These are phyloP conservation scores for Dorcus parallelipipedus DNA, from an alignment of 2,888 invertebrate species.

Conservation along the genomic window DNA sequence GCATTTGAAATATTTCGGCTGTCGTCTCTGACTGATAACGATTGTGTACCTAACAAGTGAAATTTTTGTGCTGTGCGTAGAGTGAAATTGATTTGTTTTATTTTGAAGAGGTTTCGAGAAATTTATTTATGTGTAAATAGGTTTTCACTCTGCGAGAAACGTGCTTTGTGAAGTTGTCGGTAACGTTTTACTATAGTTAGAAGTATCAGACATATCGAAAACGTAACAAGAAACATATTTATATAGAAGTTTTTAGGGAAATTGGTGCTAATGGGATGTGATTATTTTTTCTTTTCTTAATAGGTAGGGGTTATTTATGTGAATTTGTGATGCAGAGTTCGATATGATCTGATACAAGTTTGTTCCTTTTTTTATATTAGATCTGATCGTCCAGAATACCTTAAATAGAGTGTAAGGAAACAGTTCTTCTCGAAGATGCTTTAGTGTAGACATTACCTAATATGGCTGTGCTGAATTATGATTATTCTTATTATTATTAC, in stretches of 20 bases:
- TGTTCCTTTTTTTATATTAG: constrained; percentile 15
- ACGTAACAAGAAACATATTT: neutral
- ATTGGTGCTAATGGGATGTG: constrained; percentile 16
- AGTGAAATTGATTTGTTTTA: constrained; percentile 12
- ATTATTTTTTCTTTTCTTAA: constrained; percentile 14
- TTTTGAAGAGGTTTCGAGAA: neutral
- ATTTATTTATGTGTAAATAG: neutral
- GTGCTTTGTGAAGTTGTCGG: neutral
- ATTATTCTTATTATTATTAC: constrained; percentile 9
- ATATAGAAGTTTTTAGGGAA: neutral
- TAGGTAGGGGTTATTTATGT: constrained; percentile 5
- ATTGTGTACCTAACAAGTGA: constrained; percentile 7
- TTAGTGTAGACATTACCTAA: constrained; percentile 33
- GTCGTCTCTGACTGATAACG: no score
- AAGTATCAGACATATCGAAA: constrained; percentile 17
- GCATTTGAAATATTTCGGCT: constrained; percentile 3
- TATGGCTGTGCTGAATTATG: constrained; percentile 33
- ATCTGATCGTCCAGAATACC: constrained; percentile 19
- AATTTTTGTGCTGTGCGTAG: constrained; percentile 1
- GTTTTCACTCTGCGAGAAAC: neutral
- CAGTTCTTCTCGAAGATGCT: constrained; percentile 20
- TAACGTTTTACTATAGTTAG: constrained; percentile 10
- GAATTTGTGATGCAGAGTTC: constrained; percentile 15
- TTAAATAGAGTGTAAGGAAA: constrained; percentile 18
- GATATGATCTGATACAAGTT: constrained; percentile 17